Percentiles rank a stretch among this genome's conserved stretches.
phyloP scores from a whole-genome alignment of 1,140 invertebrate genomes.

The Drosophila burlai region DNA sequence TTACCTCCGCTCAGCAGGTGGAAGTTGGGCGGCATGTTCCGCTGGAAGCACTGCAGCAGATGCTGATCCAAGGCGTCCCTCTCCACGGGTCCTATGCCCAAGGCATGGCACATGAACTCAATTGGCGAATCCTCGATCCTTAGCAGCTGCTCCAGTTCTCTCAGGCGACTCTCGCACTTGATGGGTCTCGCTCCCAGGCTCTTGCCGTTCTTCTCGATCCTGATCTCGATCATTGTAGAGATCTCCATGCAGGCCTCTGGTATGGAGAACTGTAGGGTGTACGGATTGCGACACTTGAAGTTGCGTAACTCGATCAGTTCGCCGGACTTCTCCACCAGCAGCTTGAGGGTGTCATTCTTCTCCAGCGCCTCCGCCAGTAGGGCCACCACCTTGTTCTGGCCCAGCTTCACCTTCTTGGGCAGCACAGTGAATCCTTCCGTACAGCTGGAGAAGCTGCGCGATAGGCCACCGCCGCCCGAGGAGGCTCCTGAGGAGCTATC shows the following conservation, averaged over 20 bases:
- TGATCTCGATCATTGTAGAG: slow-evolving; percentile 92
- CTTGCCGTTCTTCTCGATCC: slow-evolving; percentile 91
- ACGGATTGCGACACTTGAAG: slow-evolving; percentile 92
- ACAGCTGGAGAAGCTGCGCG: slow-evolving; percentile 79
- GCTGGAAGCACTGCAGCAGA: slow-evolving; percentile 92
- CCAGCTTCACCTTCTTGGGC: slow-evolving; percentile 85
- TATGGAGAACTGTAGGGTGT: slow-evolving; percentile 92
- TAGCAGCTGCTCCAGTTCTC: slow-evolving; percentile 93
- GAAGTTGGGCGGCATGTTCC: slow-evolving; percentile 92
- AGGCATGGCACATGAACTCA: slow-evolving; percentile 94
- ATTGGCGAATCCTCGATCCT: slow-evolving; percentile 91
- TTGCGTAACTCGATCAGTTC: slow-evolving; percentile 90
- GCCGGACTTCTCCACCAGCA: slow-evolving; percentile 92
- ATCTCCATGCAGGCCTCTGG: slow-evolving; percentile 92
- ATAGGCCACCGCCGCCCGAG: slow-evolving; percentile 45
- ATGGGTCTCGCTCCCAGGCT: slow-evolving; percentile 91
- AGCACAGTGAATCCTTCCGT: slow-evolving; percentile 81
- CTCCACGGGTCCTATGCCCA: slow-evolving; percentile 91
- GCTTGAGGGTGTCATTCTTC: slow-evolving; percentile 90
- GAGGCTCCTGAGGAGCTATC: slow-evolving; percentile 47
- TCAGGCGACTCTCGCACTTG: slow-evolving; percentile 93
- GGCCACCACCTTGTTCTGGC: slow-evolving; percentile 93
- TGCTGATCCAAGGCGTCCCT: slow-evolving; percentile 92
- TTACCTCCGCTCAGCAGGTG: slow-evolving; percentile 88
- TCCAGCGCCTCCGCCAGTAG: slow-evolving; percentile 91